These are phyloP conservation scores for Chlamydotis undulata DNA, from an alignment of 2,113 vertebrate genomes.

Conservation along the genomic window DNA sequence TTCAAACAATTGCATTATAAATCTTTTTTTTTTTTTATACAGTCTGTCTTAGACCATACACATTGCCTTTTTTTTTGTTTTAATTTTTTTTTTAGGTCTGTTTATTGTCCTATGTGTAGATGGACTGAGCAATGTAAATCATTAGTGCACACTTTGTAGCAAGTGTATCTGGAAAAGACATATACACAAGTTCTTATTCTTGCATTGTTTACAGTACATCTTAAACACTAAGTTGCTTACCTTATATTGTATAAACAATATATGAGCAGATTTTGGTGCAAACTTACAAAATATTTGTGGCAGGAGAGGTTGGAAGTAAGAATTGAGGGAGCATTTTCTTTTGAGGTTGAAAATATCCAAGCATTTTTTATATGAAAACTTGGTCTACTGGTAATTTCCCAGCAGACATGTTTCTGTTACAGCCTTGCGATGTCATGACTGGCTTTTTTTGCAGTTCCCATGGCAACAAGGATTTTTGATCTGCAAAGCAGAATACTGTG, in stretches of 20 bases:
- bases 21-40: not conserved
- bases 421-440: conserved; percentile 64
- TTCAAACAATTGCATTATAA: not conserved
- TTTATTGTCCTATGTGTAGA: not conserved
- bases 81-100: not conserved
- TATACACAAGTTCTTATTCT: not conserved
- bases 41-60: not conserved
- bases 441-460: conserved; percentile 68
- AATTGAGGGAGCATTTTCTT: conserved; percentile 9
- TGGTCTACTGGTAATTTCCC: conserved; percentile 55
- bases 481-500: conserved; percentile 61
- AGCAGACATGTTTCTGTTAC: conserved; percentile 66
- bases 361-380: conserved; percentile 12
- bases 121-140: not conserved
- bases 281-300: not conserved
- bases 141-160: not conserved
- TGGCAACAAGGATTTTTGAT: conserved; percentile 72
- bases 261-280: not conserved
- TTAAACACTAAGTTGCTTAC: not conserved
- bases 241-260: not conserved
- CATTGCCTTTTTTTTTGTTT: not conserved
- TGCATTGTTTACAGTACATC: not conserved
- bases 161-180: not conserved
- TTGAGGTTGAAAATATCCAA: conserved; percentile 50
- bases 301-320: not conserved